Base-by-base conservation (phyloP, 53 echinoderm and acorn worm species). In the Holothuria scabra region DNA sequence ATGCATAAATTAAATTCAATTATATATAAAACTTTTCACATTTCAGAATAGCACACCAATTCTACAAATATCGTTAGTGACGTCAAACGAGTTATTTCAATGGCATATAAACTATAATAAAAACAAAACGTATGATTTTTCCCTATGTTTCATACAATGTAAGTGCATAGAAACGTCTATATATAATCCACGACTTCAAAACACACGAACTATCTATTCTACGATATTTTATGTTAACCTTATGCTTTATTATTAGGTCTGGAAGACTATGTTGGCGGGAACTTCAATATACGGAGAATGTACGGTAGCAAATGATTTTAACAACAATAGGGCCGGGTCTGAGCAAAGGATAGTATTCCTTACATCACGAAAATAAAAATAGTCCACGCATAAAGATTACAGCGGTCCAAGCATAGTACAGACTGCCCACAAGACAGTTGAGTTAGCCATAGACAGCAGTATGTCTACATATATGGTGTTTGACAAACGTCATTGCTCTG, bases 161-260 rank as follows among this genome's bases (percentile, higher is more conserved):
- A 79, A 79, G 79, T 79, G 79, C 79, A 79, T 79, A 79, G 79
- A 79, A 55, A 79, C 58, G 79, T 55, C 59, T 59, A 79, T 79
- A 57, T 79, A 79, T 58, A 79, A 79, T 56, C 28, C 31, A 79
- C 59, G 72, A 44, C 72, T 72, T 46, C 72, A 72, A 72, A 72
- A 44, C 72, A 72, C 46, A 25, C 48, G 44, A 44, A 52, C 14
- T 52, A 72, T 72, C 72, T 72, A 72, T 46, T 46, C 72, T 72
- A 72, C 34, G 26, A n/a, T 72, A 11, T 48, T 72, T 49, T 25
- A 24, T 72, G 72, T 44, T 44, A 44, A 48, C 12, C 72, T 72
- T 46, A 24, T 8, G 52, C 72, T 49, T 46, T 46, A 48, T 49
- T 72, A 46, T 46, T 72, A 48, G 22, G 72, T 72, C 72, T 72